phyloP scores from a whole-genome alignment of 2,888 invertebrate genomes.

The Cabera pusaria region DNA sequence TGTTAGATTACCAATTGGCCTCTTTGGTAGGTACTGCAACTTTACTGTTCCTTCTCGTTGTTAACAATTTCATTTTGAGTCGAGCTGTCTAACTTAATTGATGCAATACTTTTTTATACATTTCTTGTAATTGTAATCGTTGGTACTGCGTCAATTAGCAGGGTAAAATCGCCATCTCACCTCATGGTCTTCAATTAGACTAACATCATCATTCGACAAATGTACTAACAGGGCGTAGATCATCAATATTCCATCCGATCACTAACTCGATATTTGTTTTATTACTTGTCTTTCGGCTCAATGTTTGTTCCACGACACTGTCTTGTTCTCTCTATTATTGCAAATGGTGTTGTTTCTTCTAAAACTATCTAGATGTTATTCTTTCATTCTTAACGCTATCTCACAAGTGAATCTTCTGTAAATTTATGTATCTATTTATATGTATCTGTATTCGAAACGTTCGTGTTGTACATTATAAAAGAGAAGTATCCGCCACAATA shows the following conservation, averaged over 20 bases:
- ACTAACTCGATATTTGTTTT: slow-evolving; percentile 64
- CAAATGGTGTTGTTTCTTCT: slow-evolving; percentile 5
- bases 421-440: neutral
- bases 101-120: slow-evolving; percentile 46
- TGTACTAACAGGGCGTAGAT: slow-evolving; percentile 70
- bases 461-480: no score
- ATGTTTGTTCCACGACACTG: slow-evolving; percentile 19
- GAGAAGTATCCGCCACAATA: no score
- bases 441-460: no score
- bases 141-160: slow-evolving; percentile 67
- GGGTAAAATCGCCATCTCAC: slow-evolving; percentile 52
- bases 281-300: slow-evolving; percentile 69
- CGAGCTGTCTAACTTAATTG: slow-evolving; percentile 40
- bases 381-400: neutral
- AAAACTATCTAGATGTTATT: neutral
- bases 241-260: slow-evolving; percentile 50
- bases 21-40: slow-evolving; percentile 36
- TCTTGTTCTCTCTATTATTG: slow-evolving; percentile 3
- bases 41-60: slow-evolving; percentile 57
- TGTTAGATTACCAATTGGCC: slow-evolving; percentile 25
- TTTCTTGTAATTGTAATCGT: slow-evolving; percentile 37
- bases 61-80: slow-evolving; percentile 28
- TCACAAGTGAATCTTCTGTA: neutral
- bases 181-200: slow-evolving; percentile 47
- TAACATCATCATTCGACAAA: slow-evolving; percentile 56